Evolutionary conservation across 2,113 vertebrate genomes (phyloP).

Genomic region (Zosterops hypoxanthus): DNA sequence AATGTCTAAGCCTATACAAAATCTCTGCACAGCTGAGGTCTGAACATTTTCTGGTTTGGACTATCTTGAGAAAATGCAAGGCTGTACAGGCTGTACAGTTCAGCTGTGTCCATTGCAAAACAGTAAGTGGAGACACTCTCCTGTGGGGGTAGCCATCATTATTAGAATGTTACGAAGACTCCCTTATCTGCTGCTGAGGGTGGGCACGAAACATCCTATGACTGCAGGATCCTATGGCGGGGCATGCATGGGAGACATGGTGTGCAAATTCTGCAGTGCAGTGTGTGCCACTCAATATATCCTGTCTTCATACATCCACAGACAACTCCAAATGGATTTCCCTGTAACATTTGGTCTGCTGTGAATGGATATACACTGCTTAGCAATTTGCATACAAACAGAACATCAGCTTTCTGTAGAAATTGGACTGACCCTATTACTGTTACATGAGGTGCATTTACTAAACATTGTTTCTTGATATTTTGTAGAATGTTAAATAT

Average conservation of each 20-base stretch:
- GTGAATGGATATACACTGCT: not conserved
- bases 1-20: not conserved
- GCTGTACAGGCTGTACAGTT: not conserved
- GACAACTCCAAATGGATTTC: not conserved
- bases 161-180: fast-evolving
- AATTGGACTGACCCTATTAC: not conserved
- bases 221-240: fast-evolving
- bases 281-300: fast-evolving
- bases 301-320: not conserved
- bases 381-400: not conserved
- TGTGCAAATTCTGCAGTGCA: too few relatives aligned
- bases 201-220: fast-evolving
- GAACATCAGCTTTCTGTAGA: not conserved
- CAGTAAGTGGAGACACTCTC: fast-evolving
- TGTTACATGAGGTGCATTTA: not conserved
- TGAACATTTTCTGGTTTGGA: not conserved
- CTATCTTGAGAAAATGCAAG: not conserved
- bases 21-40: not conserved
- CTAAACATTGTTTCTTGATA: not conserved
- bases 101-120: not conserved
- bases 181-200: not conserved
- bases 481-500: not conserved
- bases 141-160: fast-evolving
- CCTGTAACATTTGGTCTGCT: not conserved
- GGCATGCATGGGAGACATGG: fast-evolving